phyloP scores from a whole-genome alignment of 2,888 invertebrate species.

The Drosophila neotestacea region DNA sequence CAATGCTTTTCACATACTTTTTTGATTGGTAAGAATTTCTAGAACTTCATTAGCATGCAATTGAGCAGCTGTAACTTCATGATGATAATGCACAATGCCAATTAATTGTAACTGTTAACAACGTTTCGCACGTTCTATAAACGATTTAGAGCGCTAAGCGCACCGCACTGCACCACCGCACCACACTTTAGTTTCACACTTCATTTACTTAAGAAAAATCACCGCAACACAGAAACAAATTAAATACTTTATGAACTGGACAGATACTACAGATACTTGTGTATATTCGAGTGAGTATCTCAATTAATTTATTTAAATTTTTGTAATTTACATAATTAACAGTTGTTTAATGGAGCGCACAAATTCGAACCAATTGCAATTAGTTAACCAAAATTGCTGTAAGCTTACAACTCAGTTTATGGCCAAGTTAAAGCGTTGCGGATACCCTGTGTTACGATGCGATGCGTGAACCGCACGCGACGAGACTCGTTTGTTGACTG shows the following conservation, averaged over 20 bases:
- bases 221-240: slow-evolving; percentile 16
- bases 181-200: slow-evolving; percentile 29
- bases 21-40: slow-evolving; percentile 3
- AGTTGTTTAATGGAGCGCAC: slow-evolving; percentile 47
- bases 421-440: slow-evolving; percentile 31
- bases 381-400: slow-evolving; percentile 17
- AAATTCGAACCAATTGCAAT: slow-evolving; percentile 21
- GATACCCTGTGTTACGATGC: slow-evolving; percentile 17
- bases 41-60: slow-evolving; percentile 54
- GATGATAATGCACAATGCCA: slow-evolving; percentile 34
- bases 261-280: slow-evolving; percentile 11
- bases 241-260: slow-evolving; percentile 1
- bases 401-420: slow-evolving; percentile 23
- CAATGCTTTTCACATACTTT: slow-evolving; percentile 23
- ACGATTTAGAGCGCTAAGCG: slow-evolving; percentile 53
- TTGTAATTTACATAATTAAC: slow-evolving; percentile 35
- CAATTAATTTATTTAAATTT: slow-evolving; percentile 8
- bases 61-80: slow-evolving; percentile 47
- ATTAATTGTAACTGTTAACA: slow-evolving; percentile 52
- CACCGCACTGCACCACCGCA: slow-evolving; percentile 44
- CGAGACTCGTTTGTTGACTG: slow-evolving; percentile 68
- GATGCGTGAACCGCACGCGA: slow-evolving; percentile 59
- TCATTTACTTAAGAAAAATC: slow-evolving; percentile 18
- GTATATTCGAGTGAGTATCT: slow-evolving; percentile 13
- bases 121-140: slow-evolving; percentile 64